Conservation (phyloP, 2,888 invertebrate species). For the Xestia sexstrigata region DNA sequence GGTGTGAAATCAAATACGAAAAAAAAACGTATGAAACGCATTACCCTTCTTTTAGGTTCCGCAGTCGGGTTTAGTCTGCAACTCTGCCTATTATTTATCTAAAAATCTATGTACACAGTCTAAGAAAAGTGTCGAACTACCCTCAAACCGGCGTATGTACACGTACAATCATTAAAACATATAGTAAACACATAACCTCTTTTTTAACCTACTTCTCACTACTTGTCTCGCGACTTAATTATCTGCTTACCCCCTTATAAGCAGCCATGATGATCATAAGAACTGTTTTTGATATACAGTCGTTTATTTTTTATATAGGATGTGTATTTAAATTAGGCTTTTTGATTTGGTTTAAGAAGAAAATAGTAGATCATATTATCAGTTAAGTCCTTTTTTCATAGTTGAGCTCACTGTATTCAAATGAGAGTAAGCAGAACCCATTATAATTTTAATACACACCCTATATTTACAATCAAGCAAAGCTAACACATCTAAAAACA, state of each 20-base stretch:
- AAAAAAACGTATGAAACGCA: neutral
- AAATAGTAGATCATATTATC: neutral
- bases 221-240: constrained; percentile 58
- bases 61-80: neutral
- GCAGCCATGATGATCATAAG: constrained; percentile 53
- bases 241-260: constrained; percentile 48
- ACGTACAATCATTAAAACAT: constrained; percentile 62
- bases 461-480: constrained; percentile 48
- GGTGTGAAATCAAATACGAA: neutral
- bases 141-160: constrained; percentile 49
- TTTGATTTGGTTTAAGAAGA: neutral
- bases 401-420: neutral
- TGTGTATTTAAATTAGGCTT: constrained; percentile 16
- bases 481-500: constrained; percentile 57
- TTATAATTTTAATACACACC: constrained; percentile 23
- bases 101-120: constrained; percentile 49
- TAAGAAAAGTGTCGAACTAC: constrained; percentile 35
- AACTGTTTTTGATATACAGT: constrained; percentile 37
- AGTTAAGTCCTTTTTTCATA: neutral
- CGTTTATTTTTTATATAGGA: constrained; percentile 18
- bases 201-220: constrained; percentile 71
- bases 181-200: constrained; percentile 65
- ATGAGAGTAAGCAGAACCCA: neutral
- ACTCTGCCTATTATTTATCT: constrained; percentile 40
- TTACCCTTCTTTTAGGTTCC: neutral